A percentile compares a stretch with the other conserved stretches of the same genome.
Conservation (phyloP, 2,888 invertebrate species). For the Latheticus oryzae region DNA sequence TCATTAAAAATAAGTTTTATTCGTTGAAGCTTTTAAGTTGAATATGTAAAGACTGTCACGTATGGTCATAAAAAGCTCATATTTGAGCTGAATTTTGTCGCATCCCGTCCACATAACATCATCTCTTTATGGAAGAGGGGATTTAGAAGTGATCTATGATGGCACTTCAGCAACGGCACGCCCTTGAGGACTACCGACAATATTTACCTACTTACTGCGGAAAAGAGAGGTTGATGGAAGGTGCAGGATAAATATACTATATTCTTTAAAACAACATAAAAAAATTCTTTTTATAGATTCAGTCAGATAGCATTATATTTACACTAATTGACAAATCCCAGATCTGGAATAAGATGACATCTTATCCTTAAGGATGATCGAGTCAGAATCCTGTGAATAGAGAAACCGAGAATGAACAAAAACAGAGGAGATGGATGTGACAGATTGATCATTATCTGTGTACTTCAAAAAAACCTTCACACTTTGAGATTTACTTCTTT, state of each 20-base stretch:
- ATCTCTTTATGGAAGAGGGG: conserved; percentile 6
- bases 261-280: no score
- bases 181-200: conserved; percentile 8
- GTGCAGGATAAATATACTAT: no score
- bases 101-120: no score
- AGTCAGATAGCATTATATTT: conserved; percentile 12
- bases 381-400: conserved; percentile 15
- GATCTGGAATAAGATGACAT: conserved; percentile 20
- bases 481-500: neutral
- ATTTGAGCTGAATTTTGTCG: no score
- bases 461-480: neutral
- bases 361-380: conserved; percentile 23
- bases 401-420: neutral
- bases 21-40: no score
- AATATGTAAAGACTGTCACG: no score
- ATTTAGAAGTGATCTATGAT: conserved; percentile 15
- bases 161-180: conserved; percentile 12
- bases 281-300: conserved; percentile 1
- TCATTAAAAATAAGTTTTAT: no score
- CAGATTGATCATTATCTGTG: conserved; percentile 5
- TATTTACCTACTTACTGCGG: conserved; percentile 10
- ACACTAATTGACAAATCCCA: conserved; percentile 25
- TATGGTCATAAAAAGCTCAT: no score
- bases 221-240: no score
- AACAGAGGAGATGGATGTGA: conserved; percentile 11